Conservation (phyloP, 2,113 vertebrate genomes). For the Aleadryas rufinucha region DNA sequence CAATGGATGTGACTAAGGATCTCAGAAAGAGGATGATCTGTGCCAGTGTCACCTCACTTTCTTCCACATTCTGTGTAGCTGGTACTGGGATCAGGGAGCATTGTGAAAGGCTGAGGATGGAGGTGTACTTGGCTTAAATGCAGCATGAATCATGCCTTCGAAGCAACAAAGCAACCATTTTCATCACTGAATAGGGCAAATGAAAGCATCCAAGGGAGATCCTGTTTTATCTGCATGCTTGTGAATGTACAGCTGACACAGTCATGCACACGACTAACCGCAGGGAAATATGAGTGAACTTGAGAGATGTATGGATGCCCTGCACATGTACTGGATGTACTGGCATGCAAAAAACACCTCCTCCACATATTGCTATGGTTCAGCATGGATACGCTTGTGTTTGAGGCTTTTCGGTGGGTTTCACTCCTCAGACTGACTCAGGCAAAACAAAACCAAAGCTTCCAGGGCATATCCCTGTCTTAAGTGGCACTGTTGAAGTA, state of each 20-base stretch:
- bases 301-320: background rate
- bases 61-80: background rate
- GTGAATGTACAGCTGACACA: background rate
- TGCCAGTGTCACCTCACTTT: background rate
- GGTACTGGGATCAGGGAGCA: background rate
- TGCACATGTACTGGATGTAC: background rate
- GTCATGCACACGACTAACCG: accelerated
- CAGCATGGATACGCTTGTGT: accelerated
- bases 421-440: background rate
- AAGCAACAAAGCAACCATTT: background rate
- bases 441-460: background rate
- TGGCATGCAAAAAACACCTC: background rate
- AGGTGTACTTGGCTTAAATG: background rate
- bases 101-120: background rate
- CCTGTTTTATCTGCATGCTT: accelerated
- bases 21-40: background rate
- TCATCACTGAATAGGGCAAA: background rate
- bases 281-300: background rate
- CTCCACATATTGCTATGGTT: background rate
- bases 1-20: background rate
- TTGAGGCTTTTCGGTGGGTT: background rate
- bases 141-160: background rate
- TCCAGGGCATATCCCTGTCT: background rate
- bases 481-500: background rate
- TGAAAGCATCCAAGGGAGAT: background rate